Conservation (phyloP, 2,888 invertebrate genomes). For the Plagodis dolabraria region DNA sequence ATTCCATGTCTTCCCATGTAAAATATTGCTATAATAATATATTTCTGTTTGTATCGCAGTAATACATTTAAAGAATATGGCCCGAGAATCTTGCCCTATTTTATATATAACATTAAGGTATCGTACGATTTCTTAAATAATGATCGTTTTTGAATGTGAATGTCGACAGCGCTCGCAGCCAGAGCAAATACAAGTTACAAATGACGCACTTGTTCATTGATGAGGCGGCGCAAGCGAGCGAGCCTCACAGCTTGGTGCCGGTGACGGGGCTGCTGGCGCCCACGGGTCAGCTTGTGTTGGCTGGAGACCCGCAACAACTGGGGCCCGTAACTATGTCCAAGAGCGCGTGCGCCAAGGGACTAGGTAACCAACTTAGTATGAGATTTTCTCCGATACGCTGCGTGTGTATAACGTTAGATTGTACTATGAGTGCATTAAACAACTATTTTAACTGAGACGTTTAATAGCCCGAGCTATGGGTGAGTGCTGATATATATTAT, state of each 20-base stretch:
- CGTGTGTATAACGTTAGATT: too few species aligned
- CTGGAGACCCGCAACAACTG: conserved; percentile 94
- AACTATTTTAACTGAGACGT: too few species aligned
- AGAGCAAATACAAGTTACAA: conserved; percentile 44
- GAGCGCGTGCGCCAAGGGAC: conserved; percentile 85
- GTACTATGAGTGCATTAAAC: too few species aligned
- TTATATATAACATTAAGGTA: too few species aligned
- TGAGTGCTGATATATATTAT: too few species aligned
- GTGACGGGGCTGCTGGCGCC: conserved; percentile 83
- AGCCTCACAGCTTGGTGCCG: conserved; percentile 88
- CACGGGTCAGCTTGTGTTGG: conserved; percentile 86
- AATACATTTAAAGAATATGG: too few species aligned
- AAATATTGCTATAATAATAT: too few species aligned
- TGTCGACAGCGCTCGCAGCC: conserved; percentile 40
- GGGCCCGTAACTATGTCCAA: conserved; percentile 91
- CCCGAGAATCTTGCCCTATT: too few species aligned
- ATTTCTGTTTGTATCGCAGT: too few species aligned
- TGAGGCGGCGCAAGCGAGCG: conserved; percentile 95
- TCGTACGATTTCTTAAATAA: too few species aligned
- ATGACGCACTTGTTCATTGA: conserved; percentile 95
- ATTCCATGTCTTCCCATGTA: too few species aligned
- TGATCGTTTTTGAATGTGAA: background rate
- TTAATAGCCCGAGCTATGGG: too few species aligned
- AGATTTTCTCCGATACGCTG: background rate
- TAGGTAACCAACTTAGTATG: conserved; percentile 80